These are phyloP conservation scores for Pegea sp. DNA, from an alignment of 23 tunicate genomes.

Conservation along the genomic window DNA sequence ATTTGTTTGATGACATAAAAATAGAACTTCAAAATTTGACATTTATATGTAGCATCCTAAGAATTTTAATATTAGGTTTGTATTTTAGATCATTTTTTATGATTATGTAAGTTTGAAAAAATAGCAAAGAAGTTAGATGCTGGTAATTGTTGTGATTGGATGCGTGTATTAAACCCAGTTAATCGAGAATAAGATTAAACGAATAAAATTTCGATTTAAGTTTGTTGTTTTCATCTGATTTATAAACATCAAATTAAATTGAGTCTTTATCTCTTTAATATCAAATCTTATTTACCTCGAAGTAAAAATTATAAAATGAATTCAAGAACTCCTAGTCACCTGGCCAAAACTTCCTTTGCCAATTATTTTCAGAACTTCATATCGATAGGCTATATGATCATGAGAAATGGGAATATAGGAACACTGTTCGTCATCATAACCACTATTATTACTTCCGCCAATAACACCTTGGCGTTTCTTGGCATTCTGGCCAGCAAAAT, in stretches of 20 bases:
- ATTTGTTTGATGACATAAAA: too few relatives aligned
- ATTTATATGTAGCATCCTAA: too few relatives aligned
- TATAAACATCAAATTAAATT: too few relatives aligned
- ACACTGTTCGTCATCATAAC: slow-evolving; percentile 93
- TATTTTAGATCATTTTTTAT: too few relatives aligned
- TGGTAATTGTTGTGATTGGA: background rate
- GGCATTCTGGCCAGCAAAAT: slow-evolving; percentile 63
- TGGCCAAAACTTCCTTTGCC: slow-evolving; percentile 96
- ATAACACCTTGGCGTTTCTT: slow-evolving; percentile 73
- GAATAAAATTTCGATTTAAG: too few relatives aligned
- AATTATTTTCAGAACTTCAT: slow-evolving; percentile 72
- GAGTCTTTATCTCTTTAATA: too few relatives aligned
- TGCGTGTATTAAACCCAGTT: background rate
- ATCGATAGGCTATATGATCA: slow-evolving; percentile 91
- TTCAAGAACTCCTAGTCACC: slow-evolving; percentile 5
- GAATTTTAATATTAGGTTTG: too few relatives aligned
- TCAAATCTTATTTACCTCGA: too few relatives aligned
- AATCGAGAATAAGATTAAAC: too few relatives aligned
- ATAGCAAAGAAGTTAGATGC: background rate
- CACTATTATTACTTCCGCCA: slow-evolving; percentile 67
- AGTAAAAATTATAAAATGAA: too few relatives aligned
- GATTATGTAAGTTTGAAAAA: background rate
- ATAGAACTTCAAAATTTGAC: too few relatives aligned
- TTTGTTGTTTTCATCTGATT: too few relatives aligned
- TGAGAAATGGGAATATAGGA: slow-evolving; percentile 90